A percentile compares a stretch with the other conserved stretches of the same genome.
phyloP scores from a whole-genome alignment of 2,888 invertebrate species.

The Diloba caeruleocephala region DNA sequence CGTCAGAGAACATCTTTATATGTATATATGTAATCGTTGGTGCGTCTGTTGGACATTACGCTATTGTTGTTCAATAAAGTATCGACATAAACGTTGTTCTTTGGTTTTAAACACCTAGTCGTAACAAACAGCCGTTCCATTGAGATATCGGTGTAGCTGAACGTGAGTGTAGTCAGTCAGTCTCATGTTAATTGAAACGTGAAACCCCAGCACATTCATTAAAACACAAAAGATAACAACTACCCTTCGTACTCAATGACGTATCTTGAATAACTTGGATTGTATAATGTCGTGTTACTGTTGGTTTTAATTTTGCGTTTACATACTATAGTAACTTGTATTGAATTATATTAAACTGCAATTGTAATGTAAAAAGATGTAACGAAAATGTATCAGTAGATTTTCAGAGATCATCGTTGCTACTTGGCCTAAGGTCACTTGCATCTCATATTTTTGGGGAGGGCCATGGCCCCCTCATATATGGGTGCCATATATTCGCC shows the following conservation, averaged over 20 bases:
- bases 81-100: too few relatives aligned
- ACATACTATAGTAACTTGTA: constrained; percentile 8
- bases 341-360: constrained; percentile 17
- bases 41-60: too few relatives aligned
- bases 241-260: constrained; percentile 9
- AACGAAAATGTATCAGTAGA: too few relatives aligned
- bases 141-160: neutral
- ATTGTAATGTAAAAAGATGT: constrained; percentile 16
- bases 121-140: neutral
- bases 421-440: too few relatives aligned
- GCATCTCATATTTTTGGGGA: too few relatives aligned
- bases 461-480: too few relatives aligned
- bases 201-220: constrained; percentile 54
- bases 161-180: constrained; percentile 25
- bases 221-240: constrained; percentile 41
- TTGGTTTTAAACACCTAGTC: constrained; percentile 2
- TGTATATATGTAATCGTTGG: too few relatives aligned
- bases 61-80: too few relatives aligned
- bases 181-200: constrained; percentile 63
- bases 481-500: too few relatives aligned
- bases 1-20: too few relatives aligned
- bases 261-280: neutral
- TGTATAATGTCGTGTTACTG: constrained; percentile 8
- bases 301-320: constrained; percentile 28
- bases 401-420: too few relatives aligned